phyloP scores from a whole-genome alignment of 2,888 invertebrate species.

The Plutella xylostella region DNA sequence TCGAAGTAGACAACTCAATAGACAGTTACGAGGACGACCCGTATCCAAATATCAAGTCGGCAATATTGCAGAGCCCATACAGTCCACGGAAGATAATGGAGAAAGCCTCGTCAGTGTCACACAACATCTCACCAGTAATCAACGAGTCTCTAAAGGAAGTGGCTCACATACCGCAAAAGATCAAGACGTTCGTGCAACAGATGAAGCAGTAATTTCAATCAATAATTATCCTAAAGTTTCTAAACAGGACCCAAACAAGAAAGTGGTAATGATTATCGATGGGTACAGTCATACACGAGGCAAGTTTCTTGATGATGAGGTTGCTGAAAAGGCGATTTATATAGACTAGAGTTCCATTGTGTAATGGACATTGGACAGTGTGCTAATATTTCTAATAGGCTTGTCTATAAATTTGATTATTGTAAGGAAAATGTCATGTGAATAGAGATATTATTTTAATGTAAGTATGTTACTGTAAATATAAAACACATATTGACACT shows the following conservation, averaged over 20 bases:
- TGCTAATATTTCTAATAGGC: background rate
- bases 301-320: constrained; percentile 51
- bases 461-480: background rate
- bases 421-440: background rate
- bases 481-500: constrained; percentile 2
- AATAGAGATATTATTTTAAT: constrained; percentile 1
- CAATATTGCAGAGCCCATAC: constrained; percentile 33
- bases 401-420: constrained; percentile 7
- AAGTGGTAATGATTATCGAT: constrained; percentile 49
- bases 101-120: constrained; percentile 40
- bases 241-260: constrained; percentile 25
- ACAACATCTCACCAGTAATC: constrained; percentile 45
- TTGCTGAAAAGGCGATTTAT: constrained; percentile 41
- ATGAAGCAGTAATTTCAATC: constrained; percentile 39
- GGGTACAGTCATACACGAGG: constrained; percentile 57
- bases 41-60: constrained; percentile 31
- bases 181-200: constrained; percentile 48
- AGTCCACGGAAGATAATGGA: constrained; percentile 38
- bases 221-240: constrained; percentile 20
- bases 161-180: constrained; percentile 47
- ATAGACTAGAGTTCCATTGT: constrained; percentile 22
- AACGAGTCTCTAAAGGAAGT: constrained; percentile 50
- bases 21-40: too few species aligned
- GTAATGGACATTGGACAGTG: background rate
- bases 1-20: constrained; percentile 42